Evolutionary conservation across 2,888 invertebrate genomes (phyloP).

Genomic region (Caenorhabditis zanzibari): DNA sequence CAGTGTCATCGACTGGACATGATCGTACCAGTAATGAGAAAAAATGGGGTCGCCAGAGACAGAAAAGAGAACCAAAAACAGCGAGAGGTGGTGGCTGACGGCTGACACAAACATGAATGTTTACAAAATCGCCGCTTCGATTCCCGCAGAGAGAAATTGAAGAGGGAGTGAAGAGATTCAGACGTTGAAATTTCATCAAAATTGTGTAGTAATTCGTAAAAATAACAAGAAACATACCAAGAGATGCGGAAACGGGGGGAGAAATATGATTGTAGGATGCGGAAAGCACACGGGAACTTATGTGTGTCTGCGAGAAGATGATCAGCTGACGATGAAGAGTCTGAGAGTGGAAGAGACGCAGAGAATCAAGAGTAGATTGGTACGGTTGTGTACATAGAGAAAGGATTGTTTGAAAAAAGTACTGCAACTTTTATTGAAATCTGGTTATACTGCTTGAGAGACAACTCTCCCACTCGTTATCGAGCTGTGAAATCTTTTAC

Average conservation of each 20-base stretch:
- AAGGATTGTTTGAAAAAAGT: slow-evolving; percentile 38
- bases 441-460: slow-evolving; percentile 30
- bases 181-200: slow-evolving; percentile 43
- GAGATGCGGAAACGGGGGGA: slow-evolving; percentile 11
- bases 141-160: not conserved
- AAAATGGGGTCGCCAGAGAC: slow-evolving; percentile 44
- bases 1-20: not conserved
- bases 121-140: slow-evolving; percentile 46
- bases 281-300: slow-evolving; percentile 32
- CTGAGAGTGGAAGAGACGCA: too few relatives aligned
- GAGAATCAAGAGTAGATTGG: too few relatives aligned
- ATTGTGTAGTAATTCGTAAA: slow-evolving; percentile 27
- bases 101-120: slow-evolving; percentile 53
- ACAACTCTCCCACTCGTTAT: slow-evolving; percentile 40
- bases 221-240: slow-evolving; percentile 28
- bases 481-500: slow-evolving; percentile 60
- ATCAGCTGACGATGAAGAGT: slow-evolving; percentile 54
- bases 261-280: slow-evolving; percentile 15
- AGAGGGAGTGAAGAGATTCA: not conserved
- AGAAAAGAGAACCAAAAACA: slow-evolving; percentile 48
- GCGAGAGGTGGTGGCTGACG: slow-evolving; percentile 36
- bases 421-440: slow-evolving; percentile 47
- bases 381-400: slow-evolving; percentile 42
- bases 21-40: slow-evolving; percentile 36
- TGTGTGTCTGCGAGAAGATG: slow-evolving; percentile 24